Percentiles rank a stretch among this genome's conserved stretches.
These are phyloP conservation scores for Halcyon smyrnensis DNA, from an alignment of 2,797 vertebrate species.

Conservation along the genomic window DNA sequence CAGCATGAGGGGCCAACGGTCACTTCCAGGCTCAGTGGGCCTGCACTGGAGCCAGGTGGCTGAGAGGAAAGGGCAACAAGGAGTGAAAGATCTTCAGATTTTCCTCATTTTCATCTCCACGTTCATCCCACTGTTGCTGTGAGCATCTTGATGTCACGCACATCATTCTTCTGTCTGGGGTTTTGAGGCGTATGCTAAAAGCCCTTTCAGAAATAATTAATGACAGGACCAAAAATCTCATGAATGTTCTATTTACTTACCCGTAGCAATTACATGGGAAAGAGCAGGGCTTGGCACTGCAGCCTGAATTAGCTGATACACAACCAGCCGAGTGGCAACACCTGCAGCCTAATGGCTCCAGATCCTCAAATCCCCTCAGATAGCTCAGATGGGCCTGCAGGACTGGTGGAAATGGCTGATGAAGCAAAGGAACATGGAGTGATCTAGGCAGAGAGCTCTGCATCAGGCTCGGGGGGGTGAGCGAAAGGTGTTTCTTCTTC, in stretches of 20 bases:
- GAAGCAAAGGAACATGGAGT: neutral
- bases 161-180: neutral
- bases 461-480: neutral
- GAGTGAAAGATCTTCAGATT: neutral
- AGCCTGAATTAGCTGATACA: conserved; percentile 20
- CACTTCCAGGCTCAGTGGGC: neutral
- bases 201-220: conserved; percentile 69
- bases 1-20: rapidly evolving
- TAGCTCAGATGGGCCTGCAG: neutral
- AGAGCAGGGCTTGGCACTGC: conserved; percentile 24
- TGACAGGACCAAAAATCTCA: conserved; percentile 48
- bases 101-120: neutral
- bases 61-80: neutral
- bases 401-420: neutral
- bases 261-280: neutral
- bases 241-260: conserved; percentile 54
- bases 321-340: neutral
- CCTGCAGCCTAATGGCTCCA: conserved; percentile 29
- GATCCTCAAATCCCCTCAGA: neutral
- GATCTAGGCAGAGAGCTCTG: neutral
- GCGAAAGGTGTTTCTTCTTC: neutral
- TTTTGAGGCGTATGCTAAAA: conserved; percentile 49
- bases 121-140: neutral
- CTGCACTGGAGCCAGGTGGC: neutral
- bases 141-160: neutral